These are phyloP conservation scores for Clivina fossor DNA, from an alignment of 2,888 invertebrate genomes.

Conservation along the genomic window DNA sequence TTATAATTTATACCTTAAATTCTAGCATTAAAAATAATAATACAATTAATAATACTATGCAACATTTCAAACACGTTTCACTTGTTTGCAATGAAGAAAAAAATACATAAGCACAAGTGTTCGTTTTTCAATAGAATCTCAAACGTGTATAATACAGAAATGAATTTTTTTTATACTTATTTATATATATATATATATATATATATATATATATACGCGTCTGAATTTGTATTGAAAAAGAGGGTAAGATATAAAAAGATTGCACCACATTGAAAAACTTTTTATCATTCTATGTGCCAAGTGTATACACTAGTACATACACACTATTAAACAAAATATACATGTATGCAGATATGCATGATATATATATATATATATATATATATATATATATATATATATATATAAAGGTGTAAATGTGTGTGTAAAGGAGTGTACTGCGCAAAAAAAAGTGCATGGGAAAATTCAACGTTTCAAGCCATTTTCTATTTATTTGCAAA, in stretches of 20 bases:
- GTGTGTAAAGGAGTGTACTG: constrained; percentile 1
- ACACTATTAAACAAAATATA: background rate
- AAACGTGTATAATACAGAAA: no score
- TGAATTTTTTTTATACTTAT: no score
- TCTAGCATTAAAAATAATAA: no score
- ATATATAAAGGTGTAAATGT: constrained; percentile 1
- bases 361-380: background rate
- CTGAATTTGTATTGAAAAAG: constrained; percentile 3
- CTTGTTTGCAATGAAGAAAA: constrained; percentile 17
- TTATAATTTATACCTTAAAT: no score
- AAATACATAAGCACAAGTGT: constrained; percentile 31
- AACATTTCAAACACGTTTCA: background rate
- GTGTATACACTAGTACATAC: constrained; percentile 17
- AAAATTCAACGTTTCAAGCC: background rate
- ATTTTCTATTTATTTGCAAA: no score
- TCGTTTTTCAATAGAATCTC: constrained; percentile 7
- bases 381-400: background rate
- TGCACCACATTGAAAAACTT: constrained; percentile 21
- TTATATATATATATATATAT: no score
- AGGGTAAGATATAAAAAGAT: constrained; percentile 16
- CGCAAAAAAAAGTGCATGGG: background rate
- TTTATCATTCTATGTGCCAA: constrained; percentile 24
- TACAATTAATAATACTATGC: no score
- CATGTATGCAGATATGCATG: no score
- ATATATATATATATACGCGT: no score